Conservation (phyloP, 2,888 invertebrate genomes). For the Eristalis intricaria region DNA sequence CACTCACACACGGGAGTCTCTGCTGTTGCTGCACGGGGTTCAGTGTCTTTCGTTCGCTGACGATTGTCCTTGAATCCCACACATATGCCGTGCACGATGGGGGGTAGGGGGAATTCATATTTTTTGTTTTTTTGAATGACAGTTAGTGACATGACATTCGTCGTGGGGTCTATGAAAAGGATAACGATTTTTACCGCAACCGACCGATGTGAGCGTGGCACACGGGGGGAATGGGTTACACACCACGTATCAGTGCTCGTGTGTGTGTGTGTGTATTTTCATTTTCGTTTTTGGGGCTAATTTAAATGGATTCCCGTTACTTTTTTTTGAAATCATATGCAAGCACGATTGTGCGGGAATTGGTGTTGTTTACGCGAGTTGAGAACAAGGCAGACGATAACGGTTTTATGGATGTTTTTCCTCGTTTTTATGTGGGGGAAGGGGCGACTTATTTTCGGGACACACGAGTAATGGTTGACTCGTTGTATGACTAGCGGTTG, state of each 20-base stretch:
- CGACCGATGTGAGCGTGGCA: neutral
- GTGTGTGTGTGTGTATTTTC: neutral
- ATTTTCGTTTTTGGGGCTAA: conserved; percentile 36
- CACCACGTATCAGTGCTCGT: neutral
- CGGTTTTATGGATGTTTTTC: neutral
- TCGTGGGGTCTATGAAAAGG: conserved; percentile 56
- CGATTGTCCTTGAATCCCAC: conserved; percentile 63
- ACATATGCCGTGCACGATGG: neutral
- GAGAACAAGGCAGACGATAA: neutral
- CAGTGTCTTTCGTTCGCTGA: conserved; percentile 35
- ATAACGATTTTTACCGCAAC: conserved; percentile 52
- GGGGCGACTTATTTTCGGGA: neutral
- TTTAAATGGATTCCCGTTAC: conserved; percentile 48
- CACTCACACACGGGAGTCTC: conserved; percentile 53
- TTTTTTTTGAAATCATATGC: conserved; percentile 7
- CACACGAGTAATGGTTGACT: neutral
- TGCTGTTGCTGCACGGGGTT: conserved; percentile 45
- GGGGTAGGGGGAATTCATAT: neutral
- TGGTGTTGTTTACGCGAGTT: neutral
- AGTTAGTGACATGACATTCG: conserved; percentile 70
- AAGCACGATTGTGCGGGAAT: conserved; percentile 19
- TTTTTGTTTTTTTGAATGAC: conserved; percentile 59
- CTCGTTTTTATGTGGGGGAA: neutral
- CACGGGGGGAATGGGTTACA: neutral
- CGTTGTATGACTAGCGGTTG: neutral